These are phyloP conservation scores for Eulimnadia texana DNA, from an alignment of 1,140 invertebrate genomes.

Conservation along the genomic window DNA sequence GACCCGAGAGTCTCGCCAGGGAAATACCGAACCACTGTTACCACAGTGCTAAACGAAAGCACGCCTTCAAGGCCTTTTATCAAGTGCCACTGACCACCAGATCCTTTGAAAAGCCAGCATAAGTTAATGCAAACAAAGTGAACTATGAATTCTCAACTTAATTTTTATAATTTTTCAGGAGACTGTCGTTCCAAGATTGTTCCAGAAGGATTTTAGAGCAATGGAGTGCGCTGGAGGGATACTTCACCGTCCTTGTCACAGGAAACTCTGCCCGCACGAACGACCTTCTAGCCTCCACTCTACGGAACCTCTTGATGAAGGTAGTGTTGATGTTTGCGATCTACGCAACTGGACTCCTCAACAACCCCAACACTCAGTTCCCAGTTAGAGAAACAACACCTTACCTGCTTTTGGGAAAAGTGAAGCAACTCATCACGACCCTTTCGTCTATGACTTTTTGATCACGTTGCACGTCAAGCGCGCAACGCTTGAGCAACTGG, in stretches of 20 bases:
- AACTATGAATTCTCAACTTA: too few species aligned
- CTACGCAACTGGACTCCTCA: not conserved
- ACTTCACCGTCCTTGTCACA: not conserved
- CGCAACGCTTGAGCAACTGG: too few species aligned
- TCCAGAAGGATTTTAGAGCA: not conserved
- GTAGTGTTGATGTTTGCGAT: not conserved
- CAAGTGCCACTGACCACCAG: too few species aligned
- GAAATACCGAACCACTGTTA: slow-evolving; percentile 16
- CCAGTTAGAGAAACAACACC: not conserved
- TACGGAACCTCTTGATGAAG: not conserved
- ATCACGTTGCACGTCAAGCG: too few species aligned
- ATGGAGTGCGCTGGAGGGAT: not conserved
- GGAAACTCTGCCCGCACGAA: not conserved
- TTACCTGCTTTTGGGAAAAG: not conserved
- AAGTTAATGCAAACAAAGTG: too few species aligned
- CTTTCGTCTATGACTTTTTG: too few species aligned
- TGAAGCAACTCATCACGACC: too few species aligned
- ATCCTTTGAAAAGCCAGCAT: too few species aligned
- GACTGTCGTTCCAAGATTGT: slow-evolving; percentile 15
- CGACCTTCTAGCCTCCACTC: not conserved
- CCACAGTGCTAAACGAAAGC: slow-evolving; percentile 16
- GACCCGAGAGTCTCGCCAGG: slow-evolving; percentile 14
- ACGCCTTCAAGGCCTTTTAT: slow-evolving; percentile 13
- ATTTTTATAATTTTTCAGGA: slow-evolving; percentile 5
- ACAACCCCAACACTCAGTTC: not conserved